These are phyloP conservation scores for Plemyria rubiginata DNA, from an alignment of 2,888 invertebrate species.

Conservation along the genomic window DNA sequence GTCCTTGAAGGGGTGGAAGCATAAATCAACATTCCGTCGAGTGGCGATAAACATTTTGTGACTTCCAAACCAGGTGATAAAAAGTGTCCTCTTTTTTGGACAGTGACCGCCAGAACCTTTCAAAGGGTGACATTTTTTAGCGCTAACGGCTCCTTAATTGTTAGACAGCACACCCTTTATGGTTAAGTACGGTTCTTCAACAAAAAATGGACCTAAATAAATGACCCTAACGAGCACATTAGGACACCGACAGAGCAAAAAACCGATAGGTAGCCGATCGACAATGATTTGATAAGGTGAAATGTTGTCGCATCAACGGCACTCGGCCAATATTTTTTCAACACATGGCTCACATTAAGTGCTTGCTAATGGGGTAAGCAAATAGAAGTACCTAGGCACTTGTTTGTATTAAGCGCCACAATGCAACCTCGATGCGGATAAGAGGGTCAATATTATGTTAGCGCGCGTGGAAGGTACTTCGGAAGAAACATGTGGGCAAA, in stretches of 20 bases:
- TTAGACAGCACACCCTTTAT: slow-evolving; percentile 74
- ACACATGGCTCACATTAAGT: slow-evolving; percentile 70
- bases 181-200: slow-evolving; percentile 63
- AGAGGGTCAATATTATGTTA: slow-evolving; percentile 84
- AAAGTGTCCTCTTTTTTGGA: slow-evolving; percentile 78
- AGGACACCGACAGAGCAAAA: slow-evolving; percentile 57
- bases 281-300: slow-evolving; percentile 69
- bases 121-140: slow-evolving; percentile 83
- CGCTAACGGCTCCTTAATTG: slow-evolving; percentile 79
- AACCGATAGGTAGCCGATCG: slow-evolving; percentile 65
- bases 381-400: slow-evolving; percentile 69
- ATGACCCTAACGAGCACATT: slow-evolving; percentile 69
- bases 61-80: slow-evolving; percentile 83
- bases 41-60: slow-evolving; percentile 84
- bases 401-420: slow-evolving; percentile 69
- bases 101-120: slow-evolving; percentile 65
- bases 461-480: slow-evolving; percentile 61
- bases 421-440: slow-evolving; percentile 72
- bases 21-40: slow-evolving; percentile 82
- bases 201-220: slow-evolving; percentile 79
- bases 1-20: slow-evolving; percentile 74
- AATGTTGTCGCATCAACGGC: slow-evolving; percentile 58
- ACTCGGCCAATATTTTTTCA: slow-evolving; percentile 74
- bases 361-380: slow-evolving; percentile 76
- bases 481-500: slow-evolving; percentile 80